These are phyloP conservation scores for Bhutanitis thaidina DNA, from an alignment of 2,888 invertebrate species.

Conservation along the genomic window DNA sequence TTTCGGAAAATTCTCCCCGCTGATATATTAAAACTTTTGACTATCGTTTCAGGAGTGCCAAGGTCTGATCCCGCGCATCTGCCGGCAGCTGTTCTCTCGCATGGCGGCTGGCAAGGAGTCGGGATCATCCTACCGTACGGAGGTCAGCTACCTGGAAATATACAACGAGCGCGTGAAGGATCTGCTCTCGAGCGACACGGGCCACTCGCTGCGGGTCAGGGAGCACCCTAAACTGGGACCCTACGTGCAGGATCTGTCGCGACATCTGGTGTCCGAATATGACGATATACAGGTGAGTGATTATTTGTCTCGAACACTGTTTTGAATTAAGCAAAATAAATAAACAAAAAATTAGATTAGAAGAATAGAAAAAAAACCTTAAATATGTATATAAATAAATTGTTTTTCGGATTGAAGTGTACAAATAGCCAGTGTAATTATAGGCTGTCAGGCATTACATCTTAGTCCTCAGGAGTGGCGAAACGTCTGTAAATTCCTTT, in stretches of 20 bases:
- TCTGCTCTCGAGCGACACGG: slow-evolving; percentile 80
- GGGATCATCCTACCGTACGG: slow-evolving; percentile 90
- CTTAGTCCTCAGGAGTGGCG: no score
- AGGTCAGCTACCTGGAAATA: slow-evolving; percentile 92
- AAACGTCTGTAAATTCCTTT: no score
- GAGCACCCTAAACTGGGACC: slow-evolving; percentile 91
- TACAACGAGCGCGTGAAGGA: slow-evolving; percentile 92
- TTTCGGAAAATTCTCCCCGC: no score
- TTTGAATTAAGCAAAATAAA: no score
- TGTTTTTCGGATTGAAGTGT: no score
- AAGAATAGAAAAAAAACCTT: no score
- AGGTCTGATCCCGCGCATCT: slow-evolving; percentile 92
- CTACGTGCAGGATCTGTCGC: slow-evolving; percentile 92
- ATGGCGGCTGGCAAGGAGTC: slow-evolving; percentile 90
- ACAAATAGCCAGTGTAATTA: no score
- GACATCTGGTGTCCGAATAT: slow-evolving; percentile 91
- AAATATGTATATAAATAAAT: no score
- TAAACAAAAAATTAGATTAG: no score
- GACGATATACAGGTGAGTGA: slow-evolving; percentile 90
- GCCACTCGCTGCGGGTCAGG: slow-evolving; percentile 86
- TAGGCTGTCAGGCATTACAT: no score
- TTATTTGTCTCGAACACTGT: slow-evolving; percentile 1
- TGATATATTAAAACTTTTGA: no score
- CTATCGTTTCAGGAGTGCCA: slow-evolving; percentile 83
- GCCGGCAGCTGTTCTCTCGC: slow-evolving; percentile 89